A percentile compares a stretch with the other conserved stretches of the same genome.
phyloP scores from a whole-genome alignment of 2,888 invertebrate species.

The Brenthis hecate region DNA sequence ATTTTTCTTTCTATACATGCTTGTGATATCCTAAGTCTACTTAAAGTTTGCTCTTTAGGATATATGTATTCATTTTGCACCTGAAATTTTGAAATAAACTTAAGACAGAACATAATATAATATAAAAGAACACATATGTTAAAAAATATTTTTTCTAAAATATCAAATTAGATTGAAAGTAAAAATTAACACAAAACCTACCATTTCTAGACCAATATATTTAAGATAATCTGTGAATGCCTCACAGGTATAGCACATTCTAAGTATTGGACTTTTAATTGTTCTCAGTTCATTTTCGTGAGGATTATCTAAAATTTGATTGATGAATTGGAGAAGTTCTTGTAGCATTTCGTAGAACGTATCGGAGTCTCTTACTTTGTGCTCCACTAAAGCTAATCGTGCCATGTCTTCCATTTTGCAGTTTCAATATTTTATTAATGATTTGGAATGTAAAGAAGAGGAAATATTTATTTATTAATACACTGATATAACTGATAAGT shows the following conservation, averaged over 20 bases:
- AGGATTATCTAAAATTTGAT: conserved; percentile 67
- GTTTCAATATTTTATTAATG: conserved; percentile 32
- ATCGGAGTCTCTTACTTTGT: conserved; percentile 56
- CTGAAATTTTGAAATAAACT: conserved; percentile 48
- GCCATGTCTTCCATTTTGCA: conserved; percentile 73
- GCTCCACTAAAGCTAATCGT: conserved; percentile 71
- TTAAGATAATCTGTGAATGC: conserved; percentile 65
- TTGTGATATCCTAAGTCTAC: conserved; percentile 61
- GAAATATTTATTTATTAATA: conserved; percentile 48
- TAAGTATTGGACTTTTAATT: conserved; percentile 56
- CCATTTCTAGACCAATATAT: conserved; percentile 67
- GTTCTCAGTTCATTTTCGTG: conserved; percentile 60
- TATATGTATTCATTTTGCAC: conserved; percentile 52
- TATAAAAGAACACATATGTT: neutral
- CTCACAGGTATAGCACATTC: conserved; percentile 51
- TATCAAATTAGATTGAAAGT: neutral
- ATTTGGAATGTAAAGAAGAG: conserved; percentile 36
- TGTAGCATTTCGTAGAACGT: conserved; percentile 61
- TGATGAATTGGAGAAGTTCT: conserved; percentile 60
- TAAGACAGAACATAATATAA: neutral
- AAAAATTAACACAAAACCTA: conserved; percentile 45
- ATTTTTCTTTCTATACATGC: conserved; percentile 69
- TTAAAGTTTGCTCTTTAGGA: conserved; percentile 57
- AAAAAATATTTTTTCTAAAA: neutral
- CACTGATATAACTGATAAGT: conserved; percentile 33